Evolutionary conservation across 2,888 invertebrate genomes (phyloP), one percentile per base, ranked within the genome.

Genomic region (Scaptomyza caliginosa): DNA sequence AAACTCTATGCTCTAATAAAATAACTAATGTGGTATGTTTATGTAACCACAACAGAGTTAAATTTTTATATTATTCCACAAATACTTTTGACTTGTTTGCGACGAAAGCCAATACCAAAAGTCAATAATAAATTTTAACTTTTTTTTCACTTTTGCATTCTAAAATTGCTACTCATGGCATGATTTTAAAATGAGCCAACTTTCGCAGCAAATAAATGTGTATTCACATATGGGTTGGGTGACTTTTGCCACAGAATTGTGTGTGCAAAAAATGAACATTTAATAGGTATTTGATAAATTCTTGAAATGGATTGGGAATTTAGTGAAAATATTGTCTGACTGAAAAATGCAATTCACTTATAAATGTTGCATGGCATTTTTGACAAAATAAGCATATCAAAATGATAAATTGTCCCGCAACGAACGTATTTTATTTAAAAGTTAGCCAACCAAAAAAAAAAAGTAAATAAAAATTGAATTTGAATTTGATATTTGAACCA

Each of bases 171-270:
- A 19, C 21, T 36, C 16, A 38, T 30, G 46, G 8, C 36, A 49
- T 67, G 66, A 67, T 67, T 67, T 55, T 51, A 42, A 40, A 63
- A 51, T 63, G 43, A 64, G 10, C 4, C 17, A 51, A 40, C 21
- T 30, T 63, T 46, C 32, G 0, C 2, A 17, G 13, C 10, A 51
- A 67, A 67, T n/a, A 38, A 10, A 45, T 45, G 1, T n/a, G 17
- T 45, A 17, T n/a, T 38, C 45, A n/a, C 16, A 13, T 43, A 21
- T 21, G 28, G 28, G 16, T 28, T 21, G 4, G 6, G 13, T 21
- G 40, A n/a, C 11, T 17, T 24, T 19, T 24, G 30, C 21, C 6
- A 6, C 26, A 10, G 39, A 24, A 16, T 13, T 7, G 8, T 7
- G 8, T 24, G 10, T 6, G 17, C n/a, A n/a, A 10, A 26, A 50